Evolutionary conservation across 2,113 vertebrate genomes (phyloP).

Genomic region (Vombatus ursinus): DNA sequence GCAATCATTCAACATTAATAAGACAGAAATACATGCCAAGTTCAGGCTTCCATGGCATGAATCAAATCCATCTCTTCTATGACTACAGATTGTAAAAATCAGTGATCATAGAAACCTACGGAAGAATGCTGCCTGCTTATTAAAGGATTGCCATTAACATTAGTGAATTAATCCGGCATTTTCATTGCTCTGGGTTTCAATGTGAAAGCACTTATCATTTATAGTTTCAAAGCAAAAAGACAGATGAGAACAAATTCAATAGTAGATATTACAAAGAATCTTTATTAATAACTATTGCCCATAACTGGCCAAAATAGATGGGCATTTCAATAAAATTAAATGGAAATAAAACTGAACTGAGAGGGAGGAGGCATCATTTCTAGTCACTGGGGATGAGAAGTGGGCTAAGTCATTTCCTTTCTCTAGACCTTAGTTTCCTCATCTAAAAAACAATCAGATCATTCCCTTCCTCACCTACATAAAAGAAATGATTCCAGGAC

Average conservation of each 20-base stretch:
- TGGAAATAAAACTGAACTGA: neutral
- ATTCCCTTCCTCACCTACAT: neutral
- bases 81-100: neutral
- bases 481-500: neutral
- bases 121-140: neutral
- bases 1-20: neutral
- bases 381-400: neutral
- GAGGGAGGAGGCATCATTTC: neutral
- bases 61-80: slow-evolving; percentile 29
- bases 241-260: neutral
- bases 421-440: neutral
- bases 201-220: neutral
- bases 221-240: neutral
- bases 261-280: neutral
- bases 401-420: neutral
- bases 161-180: neutral
- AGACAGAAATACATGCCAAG: slow-evolving; percentile 42
- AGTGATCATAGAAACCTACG: neutral
- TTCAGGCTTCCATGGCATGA: neutral
- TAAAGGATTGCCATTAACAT: neutral
- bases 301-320: neutral
- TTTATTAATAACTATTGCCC: neutral
- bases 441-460: neutral
- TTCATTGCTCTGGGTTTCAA: neutral
- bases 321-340: neutral